Percentiles rank a stretch among this genome's conserved stretches.
These are phyloP conservation scores for Cyrtonyx montezumae DNA, from an alignment of 2,113 vertebrate genomes.

Conservation along the genomic window DNA sequence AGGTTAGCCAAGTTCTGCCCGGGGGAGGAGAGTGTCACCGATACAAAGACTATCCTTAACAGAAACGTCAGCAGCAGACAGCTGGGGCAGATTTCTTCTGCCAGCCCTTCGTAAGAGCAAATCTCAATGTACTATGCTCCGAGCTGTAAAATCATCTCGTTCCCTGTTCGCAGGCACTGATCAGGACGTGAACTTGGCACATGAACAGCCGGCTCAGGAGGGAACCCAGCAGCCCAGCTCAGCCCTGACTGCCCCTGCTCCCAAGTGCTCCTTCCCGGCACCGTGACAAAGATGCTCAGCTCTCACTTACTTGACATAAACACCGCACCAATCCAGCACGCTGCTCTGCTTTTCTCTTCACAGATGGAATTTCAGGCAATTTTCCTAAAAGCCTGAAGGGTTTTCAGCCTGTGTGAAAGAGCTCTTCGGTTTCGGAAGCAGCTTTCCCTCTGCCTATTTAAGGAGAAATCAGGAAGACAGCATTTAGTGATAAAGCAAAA, in stretches of 20 bases:
- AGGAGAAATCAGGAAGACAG: background rate
- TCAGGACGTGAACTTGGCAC: background rate
- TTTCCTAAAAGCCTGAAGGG: background rate
- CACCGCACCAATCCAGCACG: background rate
- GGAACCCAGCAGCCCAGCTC: background rate
- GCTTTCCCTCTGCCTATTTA: fast-evolving
- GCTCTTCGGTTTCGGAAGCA: background rate
- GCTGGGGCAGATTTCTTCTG: background rate
- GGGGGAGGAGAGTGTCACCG: background rate
- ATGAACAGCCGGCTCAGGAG: background rate
- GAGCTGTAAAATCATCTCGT: background rate
- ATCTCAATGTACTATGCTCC: background rate
- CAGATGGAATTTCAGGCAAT: background rate
- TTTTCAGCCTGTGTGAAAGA: background rate
- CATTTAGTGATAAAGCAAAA: background rate
- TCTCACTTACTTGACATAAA: background rate
- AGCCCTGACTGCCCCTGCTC: background rate
- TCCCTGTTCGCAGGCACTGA: background rate
- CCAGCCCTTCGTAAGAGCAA: background rate
- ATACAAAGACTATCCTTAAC: background rate
- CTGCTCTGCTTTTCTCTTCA: background rate
- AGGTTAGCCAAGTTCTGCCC: background rate
- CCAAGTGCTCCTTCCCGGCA: background rate
- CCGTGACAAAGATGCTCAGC: background rate
- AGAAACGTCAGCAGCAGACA: background rate